Evolutionary conservation across 2,888 invertebrate genomes (phyloP).

Genomic region (Melanotus villosus): DNA sequence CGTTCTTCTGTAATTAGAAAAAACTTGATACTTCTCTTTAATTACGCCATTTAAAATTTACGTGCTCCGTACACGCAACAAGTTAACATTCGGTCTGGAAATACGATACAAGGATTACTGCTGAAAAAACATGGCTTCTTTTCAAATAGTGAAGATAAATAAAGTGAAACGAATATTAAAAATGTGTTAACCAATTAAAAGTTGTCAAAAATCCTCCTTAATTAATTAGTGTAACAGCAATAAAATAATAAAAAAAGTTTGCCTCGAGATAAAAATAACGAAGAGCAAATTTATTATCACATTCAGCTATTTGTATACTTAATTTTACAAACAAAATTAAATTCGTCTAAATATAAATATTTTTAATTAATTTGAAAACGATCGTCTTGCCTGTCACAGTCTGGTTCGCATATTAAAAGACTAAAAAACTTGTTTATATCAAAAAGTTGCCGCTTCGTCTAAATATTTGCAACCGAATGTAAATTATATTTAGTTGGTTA

Average conservation of each 20-base stretch:
- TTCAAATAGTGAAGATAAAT: too few species aligned
- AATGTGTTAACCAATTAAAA: conserved; percentile 10
- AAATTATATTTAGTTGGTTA: conserved; percentile 36
- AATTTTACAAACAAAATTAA: conserved; percentile 14
- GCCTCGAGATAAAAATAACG: conserved; percentile 5
- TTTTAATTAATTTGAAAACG: conserved; percentile 17
- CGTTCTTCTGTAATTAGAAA: conserved; percentile 15
- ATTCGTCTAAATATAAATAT: conserved; percentile 19
- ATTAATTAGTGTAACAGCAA: not conserved
- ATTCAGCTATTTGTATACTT: conserved; percentile 2
- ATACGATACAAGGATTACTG: too few species aligned
- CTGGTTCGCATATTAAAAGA: not conserved
- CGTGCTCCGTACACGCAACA: conserved; percentile 32
- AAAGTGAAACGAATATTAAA: too few species aligned
- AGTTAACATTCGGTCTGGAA: too few species aligned
- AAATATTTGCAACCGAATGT: conserved; percentile 34
- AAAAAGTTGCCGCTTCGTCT: conserved; percentile 17
- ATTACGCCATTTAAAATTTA: conserved; percentile 26
- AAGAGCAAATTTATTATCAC: conserved; percentile 9
- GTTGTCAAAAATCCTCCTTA: not conserved
- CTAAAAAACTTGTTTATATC: conserved; percentile 31
- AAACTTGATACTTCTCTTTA: conserved; percentile 16
- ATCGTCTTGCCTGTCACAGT: not conserved
- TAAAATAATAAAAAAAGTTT: not conserved
- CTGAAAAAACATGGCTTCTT: too few species aligned